phyloP scores from a whole-genome alignment of 2,113 vertebrate species.

The Nothocercus nigrocapillus region DNA sequence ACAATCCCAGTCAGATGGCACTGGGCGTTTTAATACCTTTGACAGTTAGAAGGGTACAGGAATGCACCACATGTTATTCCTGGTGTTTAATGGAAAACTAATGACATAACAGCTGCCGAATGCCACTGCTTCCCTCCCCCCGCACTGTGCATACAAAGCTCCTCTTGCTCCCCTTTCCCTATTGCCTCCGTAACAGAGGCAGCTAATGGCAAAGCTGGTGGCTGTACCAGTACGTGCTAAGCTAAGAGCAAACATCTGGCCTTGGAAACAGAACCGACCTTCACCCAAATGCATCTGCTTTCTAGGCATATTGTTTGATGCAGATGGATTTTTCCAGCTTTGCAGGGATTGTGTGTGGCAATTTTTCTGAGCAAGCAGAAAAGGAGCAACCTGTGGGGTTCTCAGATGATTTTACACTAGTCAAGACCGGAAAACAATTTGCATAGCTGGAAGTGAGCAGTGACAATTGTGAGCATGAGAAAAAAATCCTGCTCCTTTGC shows the following conservation, averaged over 20 bases:
- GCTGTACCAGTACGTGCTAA: not conserved
- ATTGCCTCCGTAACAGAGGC: not conserved
- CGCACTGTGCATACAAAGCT: not conserved
- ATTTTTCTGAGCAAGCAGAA: not conserved
- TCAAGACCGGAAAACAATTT: not conserved
- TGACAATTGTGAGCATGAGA: not conserved
- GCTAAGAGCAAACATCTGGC: conserved; percentile 12
- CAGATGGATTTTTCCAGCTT: conserved; percentile 30
- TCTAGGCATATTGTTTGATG: not conserved
- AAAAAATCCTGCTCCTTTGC: not conserved
- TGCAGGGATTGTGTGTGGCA: not conserved
- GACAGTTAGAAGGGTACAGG: not conserved
- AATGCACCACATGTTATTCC: not conserved
- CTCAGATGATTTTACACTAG: not conserved
- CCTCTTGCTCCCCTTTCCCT: not conserved
- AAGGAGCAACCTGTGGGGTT: not conserved
- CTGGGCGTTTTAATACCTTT: not conserved
- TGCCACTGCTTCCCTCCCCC: not conserved
- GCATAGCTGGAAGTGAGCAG: not conserved
- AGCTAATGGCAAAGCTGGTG: not conserved
- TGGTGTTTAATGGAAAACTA: conserved; percentile 36
- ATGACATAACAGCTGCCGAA: conserved; percentile 50
- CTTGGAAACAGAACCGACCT: conserved; percentile 10
- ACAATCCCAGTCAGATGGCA: not conserved
- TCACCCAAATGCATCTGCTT: not conserved